Evolutionary conservation across 2,888 invertebrate species (phyloP).

Genomic region (Agonopterix alstromeriana): DNA sequence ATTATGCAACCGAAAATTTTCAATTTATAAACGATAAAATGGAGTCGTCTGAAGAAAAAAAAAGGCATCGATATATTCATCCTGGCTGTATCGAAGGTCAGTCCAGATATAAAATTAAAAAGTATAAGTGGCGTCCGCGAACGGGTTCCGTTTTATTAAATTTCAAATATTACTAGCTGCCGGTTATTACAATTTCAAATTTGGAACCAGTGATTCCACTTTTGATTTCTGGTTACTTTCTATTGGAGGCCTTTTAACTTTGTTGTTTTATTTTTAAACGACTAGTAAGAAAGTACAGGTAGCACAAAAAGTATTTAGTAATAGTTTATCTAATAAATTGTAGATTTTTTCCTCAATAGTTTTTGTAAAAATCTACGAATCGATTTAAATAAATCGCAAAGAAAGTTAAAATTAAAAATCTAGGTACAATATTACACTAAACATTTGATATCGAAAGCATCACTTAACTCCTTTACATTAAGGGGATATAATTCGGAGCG

Average conservation of each 20-base stretch:
- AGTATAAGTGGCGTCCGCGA: constrained; percentile 65
- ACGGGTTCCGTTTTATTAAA: constrained; percentile 60
- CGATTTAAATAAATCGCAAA: no score
- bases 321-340: no score
- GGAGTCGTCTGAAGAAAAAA: constrained; percentile 35
- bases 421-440: no score
- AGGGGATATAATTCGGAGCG: no score
- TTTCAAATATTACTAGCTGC: constrained; percentile 66
- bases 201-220: constrained; percentile 30
- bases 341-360: no score
- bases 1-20: constrained; percentile 22
- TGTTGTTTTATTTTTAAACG: no score
- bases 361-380: no score
- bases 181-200: constrained; percentile 70
- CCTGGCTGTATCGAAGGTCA: constrained; percentile 67
- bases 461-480: no score
- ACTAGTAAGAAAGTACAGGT: no score
- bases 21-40: constrained; percentile 37
- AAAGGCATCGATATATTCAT: constrained; percentile 55
- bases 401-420: no score
- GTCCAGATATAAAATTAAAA: constrained; percentile 71
- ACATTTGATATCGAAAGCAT: no score
- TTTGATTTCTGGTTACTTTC: constrained; percentile 39
- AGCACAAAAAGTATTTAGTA: no score
- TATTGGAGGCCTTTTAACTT: constrained; percentile 5